Conservation (phyloP, 2,888 invertebrate species). For the Willowsia nigromaculata region DNA sequence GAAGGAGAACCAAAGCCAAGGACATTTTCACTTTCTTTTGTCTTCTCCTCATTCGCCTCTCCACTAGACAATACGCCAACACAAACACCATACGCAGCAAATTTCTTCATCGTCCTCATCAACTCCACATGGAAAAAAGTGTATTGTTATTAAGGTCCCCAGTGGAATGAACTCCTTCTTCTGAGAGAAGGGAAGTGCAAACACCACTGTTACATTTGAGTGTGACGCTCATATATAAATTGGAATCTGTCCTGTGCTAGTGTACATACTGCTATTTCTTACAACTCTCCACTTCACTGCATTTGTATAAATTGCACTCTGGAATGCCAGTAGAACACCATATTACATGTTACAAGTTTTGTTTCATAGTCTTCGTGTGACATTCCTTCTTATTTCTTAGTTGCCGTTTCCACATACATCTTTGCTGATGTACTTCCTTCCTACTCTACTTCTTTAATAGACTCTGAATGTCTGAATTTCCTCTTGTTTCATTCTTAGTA, state of each 20-base stretch:
- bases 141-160: slow-evolving; percentile 43
- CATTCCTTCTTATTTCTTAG: slow-evolving; percentile 24
- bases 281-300: slow-evolving; percentile 6
- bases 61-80: background rate
- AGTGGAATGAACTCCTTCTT: slow-evolving; percentile 58
- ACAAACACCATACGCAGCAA: background rate
- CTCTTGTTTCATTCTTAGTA: background rate
- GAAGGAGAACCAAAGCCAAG: slow-evolving; percentile 20
- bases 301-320: slow-evolving; percentile 11
- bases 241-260: background rate
- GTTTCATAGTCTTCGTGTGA: background rate
- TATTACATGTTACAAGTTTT: background rate
- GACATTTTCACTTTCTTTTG: slow-evolving; percentile 57
- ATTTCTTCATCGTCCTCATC: slow-evolving; percentile 22
- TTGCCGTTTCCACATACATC: background rate
- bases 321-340: background rate
- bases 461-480: background rate
- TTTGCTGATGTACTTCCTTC: slow-evolving; percentile 51
- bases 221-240: slow-evolving; percentile 17
- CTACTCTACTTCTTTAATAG: slow-evolving; percentile 17
- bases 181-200: slow-evolving; percentile 21
- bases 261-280: background rate
- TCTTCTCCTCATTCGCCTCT: slow-evolving; percentile 29
- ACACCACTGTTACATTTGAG: slow-evolving; percentile 24
- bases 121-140: slow-evolving; percentile 37